Conservation (phyloP, 2,797 vertebrate species). For the Heliangelus exortis region DNA sequence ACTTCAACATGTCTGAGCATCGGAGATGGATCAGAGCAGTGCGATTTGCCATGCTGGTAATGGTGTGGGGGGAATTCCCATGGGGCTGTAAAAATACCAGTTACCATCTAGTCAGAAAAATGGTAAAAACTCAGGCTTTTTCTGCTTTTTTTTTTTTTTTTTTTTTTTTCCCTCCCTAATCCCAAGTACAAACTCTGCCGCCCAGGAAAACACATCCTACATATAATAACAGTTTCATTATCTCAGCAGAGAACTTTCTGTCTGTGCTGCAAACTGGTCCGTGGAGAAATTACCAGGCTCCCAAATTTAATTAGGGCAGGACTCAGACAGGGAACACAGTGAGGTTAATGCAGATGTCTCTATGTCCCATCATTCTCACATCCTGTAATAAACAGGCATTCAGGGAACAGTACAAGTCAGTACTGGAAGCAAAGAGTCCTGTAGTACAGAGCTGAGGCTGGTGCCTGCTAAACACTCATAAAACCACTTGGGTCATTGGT, state of each 20-base stretch:
- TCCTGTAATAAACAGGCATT: conserved; percentile 37
- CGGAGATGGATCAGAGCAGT: not conserved
- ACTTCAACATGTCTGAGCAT: not conserved
- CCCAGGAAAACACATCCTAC: conserved; percentile 10
- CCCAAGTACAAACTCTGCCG: not conserved
- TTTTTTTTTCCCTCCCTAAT: not conserved
- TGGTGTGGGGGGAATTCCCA: not conserved
- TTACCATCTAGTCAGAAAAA: conserved; percentile 12
- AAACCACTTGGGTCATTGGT: not conserved
- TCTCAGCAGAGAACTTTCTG: conserved; percentile 31
- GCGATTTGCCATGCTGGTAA: not conserved
- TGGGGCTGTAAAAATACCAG: not conserved
- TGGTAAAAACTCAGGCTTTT: not conserved
- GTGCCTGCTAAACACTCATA: not conserved
- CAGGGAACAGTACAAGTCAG: not conserved
- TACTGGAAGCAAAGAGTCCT: conserved; percentile 26
- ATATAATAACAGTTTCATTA: conserved; percentile 54
- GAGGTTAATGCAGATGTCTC: conserved; percentile 61
- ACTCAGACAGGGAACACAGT: conserved; percentile 41
- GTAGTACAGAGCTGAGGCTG: not conserved
- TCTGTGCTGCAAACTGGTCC: conserved; percentile 40
- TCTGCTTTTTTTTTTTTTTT: not conserved
- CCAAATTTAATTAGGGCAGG: conserved; percentile 66
- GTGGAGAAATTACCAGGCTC: conserved; percentile 55
- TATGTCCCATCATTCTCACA: conserved; percentile 54